Conservation (phyloP, 2,113 vertebrate species). For the Leptobrachium leishanense region DNA sequence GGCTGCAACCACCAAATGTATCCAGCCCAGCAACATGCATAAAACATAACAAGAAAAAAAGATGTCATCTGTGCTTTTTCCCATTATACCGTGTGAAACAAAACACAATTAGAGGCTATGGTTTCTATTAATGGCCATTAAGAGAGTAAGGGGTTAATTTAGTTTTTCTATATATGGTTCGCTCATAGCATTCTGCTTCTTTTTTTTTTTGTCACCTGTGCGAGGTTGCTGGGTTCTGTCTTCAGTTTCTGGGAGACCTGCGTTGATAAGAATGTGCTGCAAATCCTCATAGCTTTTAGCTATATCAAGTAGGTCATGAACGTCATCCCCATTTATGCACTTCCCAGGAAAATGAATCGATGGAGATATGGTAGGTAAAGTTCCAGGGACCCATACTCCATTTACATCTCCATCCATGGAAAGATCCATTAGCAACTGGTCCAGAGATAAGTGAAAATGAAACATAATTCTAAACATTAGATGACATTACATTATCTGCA, state of each 20-base stretch:
- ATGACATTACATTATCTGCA: no score
- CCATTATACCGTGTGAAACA: no score
- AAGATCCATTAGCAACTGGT: constrained; percentile 36
- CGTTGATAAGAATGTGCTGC: constrained; percentile 34
- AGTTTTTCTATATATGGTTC: no score
- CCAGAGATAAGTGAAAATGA: constrained; percentile 19
- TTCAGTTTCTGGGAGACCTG: constrained; percentile 26
- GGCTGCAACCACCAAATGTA: no score
- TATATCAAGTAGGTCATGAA: background rate
- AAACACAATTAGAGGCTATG: no score
- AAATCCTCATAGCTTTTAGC: constrained; percentile 13
- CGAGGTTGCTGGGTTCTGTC: constrained; percentile 32
- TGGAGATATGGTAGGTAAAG: constrained; percentile 10
- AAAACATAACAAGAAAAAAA: no score
- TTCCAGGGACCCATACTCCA: constrained; percentile 7
- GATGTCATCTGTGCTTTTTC: no score
- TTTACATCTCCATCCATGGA: background rate
- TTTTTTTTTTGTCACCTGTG: constrained; percentile 8
- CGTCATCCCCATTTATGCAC: background rate
- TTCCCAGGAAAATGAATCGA: constrained; percentile 1
- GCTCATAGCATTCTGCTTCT: no score
- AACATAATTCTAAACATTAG: no score
- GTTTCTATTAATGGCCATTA: no score
- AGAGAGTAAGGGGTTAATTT: no score
- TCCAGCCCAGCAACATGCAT: no score